These are phyloP conservation scores for Sebastes elongatus DNA, from an alignment of 2,797 vertebrate species.

Conservation along the genomic window DNA sequence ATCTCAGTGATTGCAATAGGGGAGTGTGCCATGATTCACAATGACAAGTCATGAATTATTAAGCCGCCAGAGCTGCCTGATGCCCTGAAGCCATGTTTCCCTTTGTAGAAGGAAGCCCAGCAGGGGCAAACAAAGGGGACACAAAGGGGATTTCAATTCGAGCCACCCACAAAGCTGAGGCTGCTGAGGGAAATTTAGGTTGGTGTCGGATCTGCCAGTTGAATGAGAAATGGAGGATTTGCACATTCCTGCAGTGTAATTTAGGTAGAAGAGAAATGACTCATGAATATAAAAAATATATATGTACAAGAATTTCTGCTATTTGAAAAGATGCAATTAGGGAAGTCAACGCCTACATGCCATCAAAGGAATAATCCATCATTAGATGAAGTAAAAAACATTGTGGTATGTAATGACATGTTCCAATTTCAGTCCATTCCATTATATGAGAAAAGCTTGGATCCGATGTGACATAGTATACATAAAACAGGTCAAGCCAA, in stretches of 20 bases:
- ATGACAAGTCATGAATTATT: constrained; percentile 74
- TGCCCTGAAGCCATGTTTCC: constrained; percentile 52
- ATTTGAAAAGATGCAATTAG: neutral
- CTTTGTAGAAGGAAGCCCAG: constrained; percentile 56
- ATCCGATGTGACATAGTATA: neutral
- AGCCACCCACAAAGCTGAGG: constrained; percentile 44
- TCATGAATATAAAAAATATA: neutral
- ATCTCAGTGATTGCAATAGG: constrained; percentile 52
- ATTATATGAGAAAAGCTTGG: neutral
- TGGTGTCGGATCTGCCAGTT: constrained; percentile 2
- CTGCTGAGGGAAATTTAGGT: constrained; percentile 10
- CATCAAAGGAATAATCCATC: neutral
- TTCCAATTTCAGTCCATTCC: neutral
- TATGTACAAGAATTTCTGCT: neutral
- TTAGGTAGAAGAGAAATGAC: neutral
- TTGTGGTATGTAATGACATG: neutral
- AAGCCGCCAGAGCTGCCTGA: constrained; percentile 50
- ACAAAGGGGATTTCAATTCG: constrained; percentile 39
- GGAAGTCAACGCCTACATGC: neutral
- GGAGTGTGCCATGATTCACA: constrained; percentile 58
- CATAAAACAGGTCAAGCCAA: neutral
- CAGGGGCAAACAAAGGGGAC: constrained; percentile 48
- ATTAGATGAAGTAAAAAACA: neutral
- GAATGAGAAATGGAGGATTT: constrained; percentile 7
- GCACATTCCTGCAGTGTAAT: neutral